phyloP scores from a whole-genome alignment of 1,140 invertebrate genomes.

The Drosophila burlai region DNA sequence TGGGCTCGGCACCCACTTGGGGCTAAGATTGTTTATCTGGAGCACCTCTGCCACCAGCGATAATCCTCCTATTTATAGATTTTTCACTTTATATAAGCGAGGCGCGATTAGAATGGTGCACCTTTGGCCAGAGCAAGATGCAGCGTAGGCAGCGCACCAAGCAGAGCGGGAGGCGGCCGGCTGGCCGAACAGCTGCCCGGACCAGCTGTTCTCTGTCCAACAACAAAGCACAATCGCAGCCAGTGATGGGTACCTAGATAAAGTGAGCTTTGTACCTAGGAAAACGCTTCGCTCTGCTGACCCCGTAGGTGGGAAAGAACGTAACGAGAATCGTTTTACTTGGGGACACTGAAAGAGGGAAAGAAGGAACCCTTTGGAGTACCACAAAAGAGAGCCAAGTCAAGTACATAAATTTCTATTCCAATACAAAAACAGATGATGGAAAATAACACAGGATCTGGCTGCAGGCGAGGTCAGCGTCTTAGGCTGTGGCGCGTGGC shows the following conservation, averaged over 20 bases:
- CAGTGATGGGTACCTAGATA: constrained; percentile 3
- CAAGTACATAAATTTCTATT: background rate
- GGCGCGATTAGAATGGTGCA: constrained; percentile 21
- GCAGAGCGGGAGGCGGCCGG: constrained; percentile 13
- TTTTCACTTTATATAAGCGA: constrained; percentile 22
- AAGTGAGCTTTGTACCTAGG: constrained; percentile 1
- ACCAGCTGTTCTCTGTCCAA: background rate
- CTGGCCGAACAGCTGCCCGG: constrained; percentile 8
- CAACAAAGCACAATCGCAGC: background rate
- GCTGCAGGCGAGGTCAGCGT: too few relatives aligned
- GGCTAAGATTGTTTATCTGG: constrained; percentile 10
- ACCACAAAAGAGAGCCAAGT: background rate
- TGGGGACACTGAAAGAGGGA: background rate
- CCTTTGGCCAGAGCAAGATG: constrained; percentile 8
- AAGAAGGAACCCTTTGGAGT: background rate
- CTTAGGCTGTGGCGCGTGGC: background rate
- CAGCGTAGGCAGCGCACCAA: background rate
- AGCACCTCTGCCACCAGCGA: background rate
- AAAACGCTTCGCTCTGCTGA: background rate
- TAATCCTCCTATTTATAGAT: constrained; percentile 11
- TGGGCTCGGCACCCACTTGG: background rate
- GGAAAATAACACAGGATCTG: background rate
- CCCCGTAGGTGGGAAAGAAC: background rate
- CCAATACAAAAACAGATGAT: background rate
- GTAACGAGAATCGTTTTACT: background rate